phyloP scores from a whole-genome alignment of 2,113 vertebrate species.

The Tonatia bakeri region DNA sequence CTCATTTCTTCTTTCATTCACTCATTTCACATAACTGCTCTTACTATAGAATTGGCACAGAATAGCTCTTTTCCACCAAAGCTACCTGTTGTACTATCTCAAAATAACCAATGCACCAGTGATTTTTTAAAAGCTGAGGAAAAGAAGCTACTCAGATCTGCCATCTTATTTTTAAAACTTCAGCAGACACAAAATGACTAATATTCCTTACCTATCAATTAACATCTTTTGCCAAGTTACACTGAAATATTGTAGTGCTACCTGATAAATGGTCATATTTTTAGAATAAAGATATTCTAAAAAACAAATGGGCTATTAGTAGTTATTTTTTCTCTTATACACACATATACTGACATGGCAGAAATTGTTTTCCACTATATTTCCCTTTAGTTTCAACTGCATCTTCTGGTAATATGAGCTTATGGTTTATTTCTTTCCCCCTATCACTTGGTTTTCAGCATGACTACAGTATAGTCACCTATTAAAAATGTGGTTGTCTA shows the following conservation, averaged over 20 bases:
- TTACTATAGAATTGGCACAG: background rate
- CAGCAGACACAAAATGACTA: background rate
- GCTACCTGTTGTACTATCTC: background rate
- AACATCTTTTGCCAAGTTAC: background rate
- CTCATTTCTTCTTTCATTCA: background rate
- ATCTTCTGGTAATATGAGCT: background rate
- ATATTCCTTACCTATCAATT: background rate
- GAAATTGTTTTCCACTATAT: background rate
- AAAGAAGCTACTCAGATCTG: background rate
- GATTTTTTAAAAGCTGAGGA: background rate
- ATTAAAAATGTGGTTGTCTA: slow-evolving; percentile 22
- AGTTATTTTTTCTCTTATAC: slow-evolving; percentile 5
- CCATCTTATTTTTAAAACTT: background rate
- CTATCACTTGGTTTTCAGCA: background rate
- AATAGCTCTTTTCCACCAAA: background rate
- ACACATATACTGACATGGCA: background rate
- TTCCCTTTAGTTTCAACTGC: slow-evolving; percentile 20
- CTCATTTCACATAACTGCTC: background rate
- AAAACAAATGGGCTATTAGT: slow-evolving; percentile 46
- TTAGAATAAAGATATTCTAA: slow-evolving; percentile 49
- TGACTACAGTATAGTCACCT: background rate
- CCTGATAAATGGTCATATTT: slow-evolving; percentile 35
- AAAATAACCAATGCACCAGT: background rate
- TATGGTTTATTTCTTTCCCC: background rate
- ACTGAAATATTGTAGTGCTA: background rate